These are phyloP conservation scores for Miltochrista miniata DNA, from an alignment of 2,888 invertebrate species.

Conservation along the genomic window DNA sequence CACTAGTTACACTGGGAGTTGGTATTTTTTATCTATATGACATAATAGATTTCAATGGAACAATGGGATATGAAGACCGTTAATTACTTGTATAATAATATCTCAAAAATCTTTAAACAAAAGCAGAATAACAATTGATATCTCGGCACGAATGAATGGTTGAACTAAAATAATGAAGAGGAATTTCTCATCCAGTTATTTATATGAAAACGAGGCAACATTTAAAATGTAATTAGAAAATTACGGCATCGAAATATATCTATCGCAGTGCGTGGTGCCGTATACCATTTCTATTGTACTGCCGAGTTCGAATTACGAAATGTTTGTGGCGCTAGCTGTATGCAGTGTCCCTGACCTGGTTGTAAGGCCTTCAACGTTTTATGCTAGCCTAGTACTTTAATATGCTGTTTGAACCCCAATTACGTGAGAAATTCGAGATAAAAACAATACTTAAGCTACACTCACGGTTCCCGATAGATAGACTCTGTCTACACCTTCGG, in stretches of 20 bases:
- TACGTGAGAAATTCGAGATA: conserved; percentile 4
- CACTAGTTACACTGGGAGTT: conserved; percentile 37
- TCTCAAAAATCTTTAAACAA: conserved; percentile 39
- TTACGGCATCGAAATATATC: conserved; percentile 15
- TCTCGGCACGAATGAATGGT: conserved; percentile 27
- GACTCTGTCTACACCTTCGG: too few relatives aligned
- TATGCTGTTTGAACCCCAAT: conserved; percentile 33
- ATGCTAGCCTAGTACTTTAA: conserved; percentile 42
- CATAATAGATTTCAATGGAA: conserved; percentile 43
- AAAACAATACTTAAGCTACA: too few relatives aligned
- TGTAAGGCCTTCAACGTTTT: conserved; percentile 41
- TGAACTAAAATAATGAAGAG: conserved; percentile 20
- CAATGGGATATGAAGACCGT: conserved; percentile 32
- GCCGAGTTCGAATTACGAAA: conserved; percentile 23
- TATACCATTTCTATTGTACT: conserved; percentile 11
- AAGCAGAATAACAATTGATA: conserved; percentile 32
- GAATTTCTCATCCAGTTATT: conserved; percentile 25
- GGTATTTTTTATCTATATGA: conserved; percentile 38
- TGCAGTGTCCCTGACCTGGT: conserved; percentile 62
- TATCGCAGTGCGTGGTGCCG: conserved; percentile 22
- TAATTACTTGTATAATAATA: conserved; percentile 33
- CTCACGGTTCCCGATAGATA: too few relatives aligned
- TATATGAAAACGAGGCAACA: conserved; percentile 17
- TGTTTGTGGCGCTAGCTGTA: conserved; percentile 51
- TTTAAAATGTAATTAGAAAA: conserved; percentile 31